A percentile compares a stretch with the other conserved stretches of the same genome.
Conservation (phyloP, 1,140 invertebrate species). For the Brachionus plicatilis region DNA sequence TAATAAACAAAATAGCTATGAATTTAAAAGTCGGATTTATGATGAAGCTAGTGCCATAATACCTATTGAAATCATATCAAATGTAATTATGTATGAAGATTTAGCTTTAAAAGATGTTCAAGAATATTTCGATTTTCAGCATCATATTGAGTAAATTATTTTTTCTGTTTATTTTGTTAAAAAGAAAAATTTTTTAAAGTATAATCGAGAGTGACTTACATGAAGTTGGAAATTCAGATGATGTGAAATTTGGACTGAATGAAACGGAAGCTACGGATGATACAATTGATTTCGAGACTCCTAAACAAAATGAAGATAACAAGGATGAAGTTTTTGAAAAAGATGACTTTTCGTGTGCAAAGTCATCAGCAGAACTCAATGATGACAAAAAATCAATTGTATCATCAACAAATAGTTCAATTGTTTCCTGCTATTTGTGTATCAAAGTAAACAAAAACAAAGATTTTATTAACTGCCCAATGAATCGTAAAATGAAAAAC, state of each 20-base stretch:
- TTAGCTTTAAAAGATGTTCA: conserved; percentile 38
- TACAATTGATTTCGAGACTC: not conserved
- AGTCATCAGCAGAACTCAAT: not conserved
- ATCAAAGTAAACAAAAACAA: conserved; percentile 40
- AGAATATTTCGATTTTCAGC: conserved; percentile 37
- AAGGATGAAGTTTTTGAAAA: not conserved
- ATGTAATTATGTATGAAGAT: conserved; percentile 40
- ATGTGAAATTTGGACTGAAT: conserved; percentile 8
- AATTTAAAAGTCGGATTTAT: not conserved
- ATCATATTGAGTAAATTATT: conserved; percentile 26
- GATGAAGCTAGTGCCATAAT: conserved; percentile 37
- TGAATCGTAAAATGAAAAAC: conserved; percentile 35
- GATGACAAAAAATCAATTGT: not conserved
- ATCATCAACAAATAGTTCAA: not conserved
- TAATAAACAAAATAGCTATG: not conserved
- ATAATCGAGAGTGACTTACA: not conserved
- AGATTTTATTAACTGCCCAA: conserved; percentile 17
- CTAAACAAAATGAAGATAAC: conserved; percentile 13
- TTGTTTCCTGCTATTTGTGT: conserved; percentile 30
- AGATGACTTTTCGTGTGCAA: not conserved
- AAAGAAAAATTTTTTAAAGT: not conserved
- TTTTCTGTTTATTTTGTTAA: not conserved
- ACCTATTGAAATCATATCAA: conserved; percentile 36
- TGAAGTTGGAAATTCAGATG: not conserved
- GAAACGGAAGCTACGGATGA: not conserved